A percentile compares a stretch with the other conserved stretches of the same genome.
Conservation (phyloP, 2,888 invertebrate species). For the Gisinianus flammeolus region DNA sequence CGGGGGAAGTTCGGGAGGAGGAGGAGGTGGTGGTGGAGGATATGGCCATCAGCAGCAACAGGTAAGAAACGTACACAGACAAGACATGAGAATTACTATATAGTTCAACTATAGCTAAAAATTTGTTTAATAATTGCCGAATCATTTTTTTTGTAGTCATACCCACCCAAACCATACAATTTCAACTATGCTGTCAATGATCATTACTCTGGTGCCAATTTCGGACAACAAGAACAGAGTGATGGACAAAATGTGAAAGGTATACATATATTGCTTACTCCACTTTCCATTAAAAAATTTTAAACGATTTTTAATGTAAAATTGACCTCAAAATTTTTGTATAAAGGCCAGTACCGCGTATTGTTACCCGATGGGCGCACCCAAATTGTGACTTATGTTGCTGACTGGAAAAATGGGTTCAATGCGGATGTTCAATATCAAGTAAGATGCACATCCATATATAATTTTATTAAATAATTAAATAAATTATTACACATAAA, state of each 20-base stretch:
- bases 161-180: slow-evolving; percentile 57
- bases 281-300: background rate
- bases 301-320: background rate
- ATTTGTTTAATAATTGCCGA: background rate
- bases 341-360: slow-evolving; percentile 40
- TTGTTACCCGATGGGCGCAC: slow-evolving; percentile 55
- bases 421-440: slow-evolving; percentile 56
- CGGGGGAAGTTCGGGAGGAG: slow-evolving; percentile 15
- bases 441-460: slow-evolving; percentile 32
- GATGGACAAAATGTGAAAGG: slow-evolving; percentile 50
- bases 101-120: background rate
- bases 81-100: background rate
- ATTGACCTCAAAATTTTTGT: background rate
- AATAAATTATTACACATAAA: background rate
- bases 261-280: background rate
- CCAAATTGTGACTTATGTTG: slow-evolving; percentile 56
- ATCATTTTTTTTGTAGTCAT: slow-evolving; percentile 23
- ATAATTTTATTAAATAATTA: background rate
- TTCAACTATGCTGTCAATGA: slow-evolving; percentile 57
- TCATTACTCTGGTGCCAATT: slow-evolving; percentile 57
- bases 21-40: slow-evolving; percentile 17
- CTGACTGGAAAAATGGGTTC: slow-evolving; percentile 58
- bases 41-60: slow-evolving; percentile 19
- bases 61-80: slow-evolving; percentile 1
- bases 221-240: slow-evolving; percentile 54